Conservation (phyloP, 2,888 invertebrate species). For the Silvanus unidentatus region DNA sequence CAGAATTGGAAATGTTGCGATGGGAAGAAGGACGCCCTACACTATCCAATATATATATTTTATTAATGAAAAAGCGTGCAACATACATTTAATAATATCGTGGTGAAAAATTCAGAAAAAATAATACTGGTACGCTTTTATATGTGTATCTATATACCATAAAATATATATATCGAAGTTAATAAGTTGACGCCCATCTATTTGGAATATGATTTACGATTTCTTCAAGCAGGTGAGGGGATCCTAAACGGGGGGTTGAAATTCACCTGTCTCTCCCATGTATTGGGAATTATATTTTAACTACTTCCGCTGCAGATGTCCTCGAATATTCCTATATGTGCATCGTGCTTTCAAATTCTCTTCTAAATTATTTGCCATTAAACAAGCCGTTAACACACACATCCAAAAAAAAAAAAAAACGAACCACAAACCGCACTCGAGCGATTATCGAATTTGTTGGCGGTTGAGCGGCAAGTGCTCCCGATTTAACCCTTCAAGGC, state of each 20-base stretch:
- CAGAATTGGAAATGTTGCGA: slow-evolving; percentile 30
- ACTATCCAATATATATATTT: background rate
- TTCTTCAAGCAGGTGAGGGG: slow-evolving; percentile 31
- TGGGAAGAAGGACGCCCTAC: slow-evolving; percentile 10
- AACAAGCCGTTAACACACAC: no score
- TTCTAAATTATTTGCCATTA: no score
- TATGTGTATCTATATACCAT: no score
- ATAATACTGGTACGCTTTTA: slow-evolving; percentile 25
- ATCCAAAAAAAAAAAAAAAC: no score
- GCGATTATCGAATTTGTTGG: no score
- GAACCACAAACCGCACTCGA: no score
- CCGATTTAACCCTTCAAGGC: no score
- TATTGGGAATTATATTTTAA: slow-evolving; percentile 37
- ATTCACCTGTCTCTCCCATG: slow-evolving; percentile 38
- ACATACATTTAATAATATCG: slow-evolving; percentile 13
- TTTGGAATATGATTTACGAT: slow-evolving; percentile 44
- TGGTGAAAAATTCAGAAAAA: slow-evolving; percentile 16
- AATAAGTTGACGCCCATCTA: slow-evolving; percentile 44
- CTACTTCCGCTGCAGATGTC: slow-evolving; percentile 41
- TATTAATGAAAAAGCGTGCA: slow-evolving; percentile 17
- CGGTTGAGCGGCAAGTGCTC: no score
- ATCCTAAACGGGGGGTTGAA: slow-evolving; percentile 30
- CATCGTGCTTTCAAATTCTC: no score
- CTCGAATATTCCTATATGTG: slow-evolving; percentile 12
- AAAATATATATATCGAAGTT: slow-evolving; percentile 34